Percentiles rank a stretch among this genome's conserved stretches.
phyloP scores from a whole-genome alignment of 2,888 invertebrate species.

The Plagiodera versicolora region DNA sequence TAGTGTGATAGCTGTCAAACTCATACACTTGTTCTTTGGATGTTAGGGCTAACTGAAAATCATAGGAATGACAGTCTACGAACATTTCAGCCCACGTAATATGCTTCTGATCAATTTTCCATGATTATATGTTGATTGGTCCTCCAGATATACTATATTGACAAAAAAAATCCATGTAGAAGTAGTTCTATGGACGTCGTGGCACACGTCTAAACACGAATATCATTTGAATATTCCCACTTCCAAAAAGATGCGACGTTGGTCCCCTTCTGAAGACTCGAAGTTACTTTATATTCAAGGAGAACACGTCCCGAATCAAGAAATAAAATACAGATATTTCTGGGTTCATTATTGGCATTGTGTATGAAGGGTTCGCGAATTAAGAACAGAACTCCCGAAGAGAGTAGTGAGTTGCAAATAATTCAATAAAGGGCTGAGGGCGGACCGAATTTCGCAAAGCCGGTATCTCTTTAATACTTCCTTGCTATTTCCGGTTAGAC shows the following conservation, averaged over 20 bases:
- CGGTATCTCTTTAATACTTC: slow-evolving; percentile 50
- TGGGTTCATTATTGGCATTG: slow-evolving; percentile 28
- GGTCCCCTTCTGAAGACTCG: not conserved
- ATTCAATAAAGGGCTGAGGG: slow-evolving; percentile 47
- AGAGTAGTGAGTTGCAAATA: slow-evolving; percentile 43
- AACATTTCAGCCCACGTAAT: too few species aligned
- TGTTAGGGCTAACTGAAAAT: too few species aligned
- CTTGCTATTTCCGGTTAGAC: slow-evolving; percentile 52
- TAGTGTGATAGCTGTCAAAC: too few species aligned
- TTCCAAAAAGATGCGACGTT: not conserved
- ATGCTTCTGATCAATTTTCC: too few species aligned
- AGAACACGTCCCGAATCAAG: slow-evolving; percentile 16
- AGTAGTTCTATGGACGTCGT: too few species aligned
- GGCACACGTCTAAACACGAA: too few species aligned
- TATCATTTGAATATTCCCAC: too few species aligned
- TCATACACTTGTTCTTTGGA: too few species aligned
- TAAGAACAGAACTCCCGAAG: slow-evolving; percentile 30
- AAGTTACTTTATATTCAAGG: slow-evolving; percentile 13
- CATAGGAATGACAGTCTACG: too few species aligned
- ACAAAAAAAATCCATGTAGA: too few species aligned
- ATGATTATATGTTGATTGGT: too few species aligned
- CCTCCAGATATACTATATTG: too few species aligned
- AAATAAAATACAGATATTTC: slow-evolving; percentile 22
- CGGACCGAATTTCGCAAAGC: slow-evolving; percentile 37
- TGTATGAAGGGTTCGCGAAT: slow-evolving; percentile 30